Evolutionary conservation across 1,140 invertebrate species (phyloP).

Genomic region (Drosophila ohnishii): DNA sequence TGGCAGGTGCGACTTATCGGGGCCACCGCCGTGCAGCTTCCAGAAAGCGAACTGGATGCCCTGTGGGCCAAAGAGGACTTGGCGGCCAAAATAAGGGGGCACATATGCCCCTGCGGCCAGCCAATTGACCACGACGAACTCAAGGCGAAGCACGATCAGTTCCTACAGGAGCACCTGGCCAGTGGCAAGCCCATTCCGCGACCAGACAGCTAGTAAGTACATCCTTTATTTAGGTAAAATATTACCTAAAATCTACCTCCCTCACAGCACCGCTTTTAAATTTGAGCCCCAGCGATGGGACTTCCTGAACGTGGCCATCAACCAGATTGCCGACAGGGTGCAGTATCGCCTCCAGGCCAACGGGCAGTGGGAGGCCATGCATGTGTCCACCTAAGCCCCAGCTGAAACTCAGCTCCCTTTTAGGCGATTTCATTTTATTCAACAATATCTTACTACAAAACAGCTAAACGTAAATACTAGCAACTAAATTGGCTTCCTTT

Average conservation of each 20-base stretch:
- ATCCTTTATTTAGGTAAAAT: background rate
- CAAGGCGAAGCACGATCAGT: conserved; percentile 59
- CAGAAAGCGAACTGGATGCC: conserved; percentile 43
- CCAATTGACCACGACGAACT: conserved; percentile 59
- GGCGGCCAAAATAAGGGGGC: conserved; percentile 57
- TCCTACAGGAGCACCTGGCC: conserved; percentile 43
- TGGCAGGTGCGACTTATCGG: conserved; percentile 74
- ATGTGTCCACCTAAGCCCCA: conserved; percentile 58
- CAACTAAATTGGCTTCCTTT: conserved; percentile 56
- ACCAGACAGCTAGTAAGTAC: conserved; percentile 63
- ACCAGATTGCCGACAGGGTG: conserved; percentile 68
- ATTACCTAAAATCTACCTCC: background rate
- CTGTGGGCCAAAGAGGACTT: conserved; percentile 66
- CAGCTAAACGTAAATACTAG: conserved; percentile 57
- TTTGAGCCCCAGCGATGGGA: conserved; percentile 66
- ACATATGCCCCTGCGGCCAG: conserved; percentile 67
- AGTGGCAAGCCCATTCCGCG: conserved; percentile 37
- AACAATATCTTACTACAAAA: conserved; percentile 75
- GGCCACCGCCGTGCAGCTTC: conserved; percentile 61
- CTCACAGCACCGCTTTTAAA: conserved; percentile 68
- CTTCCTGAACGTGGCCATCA: conserved; percentile 59
- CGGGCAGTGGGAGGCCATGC: conserved; percentile 56
- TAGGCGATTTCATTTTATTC: conserved; percentile 50
- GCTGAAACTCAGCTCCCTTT: background rate
- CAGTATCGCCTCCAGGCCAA: conserved; percentile 57